These are phyloP conservation scores for Rousettus madagascariensis DNA, from an alignment of 2,797 vertebrate species.

Conservation along the genomic window DNA sequence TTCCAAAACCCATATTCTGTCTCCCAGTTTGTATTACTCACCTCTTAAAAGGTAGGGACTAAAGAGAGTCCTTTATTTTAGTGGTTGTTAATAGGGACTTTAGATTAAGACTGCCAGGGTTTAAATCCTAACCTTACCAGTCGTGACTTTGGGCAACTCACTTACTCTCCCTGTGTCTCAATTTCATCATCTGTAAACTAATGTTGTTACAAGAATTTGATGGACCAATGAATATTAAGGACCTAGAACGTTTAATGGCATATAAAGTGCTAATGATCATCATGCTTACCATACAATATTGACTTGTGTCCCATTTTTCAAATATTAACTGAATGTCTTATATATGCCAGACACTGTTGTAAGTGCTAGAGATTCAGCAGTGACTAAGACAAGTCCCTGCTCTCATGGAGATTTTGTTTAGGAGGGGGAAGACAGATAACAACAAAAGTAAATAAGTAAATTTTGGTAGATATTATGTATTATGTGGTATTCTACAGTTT, in stretches of 20 bases:
- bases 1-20: not conserved
- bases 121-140: slow-evolving; percentile 19
- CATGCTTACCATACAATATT: not conserved
- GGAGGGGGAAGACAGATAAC: not conserved
- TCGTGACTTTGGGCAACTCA: not conserved
- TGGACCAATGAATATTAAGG: not conserved
- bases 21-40: not conserved
- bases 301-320: slow-evolving; percentile 13
- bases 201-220: not conserved
- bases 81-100: slow-evolving; percentile 22
- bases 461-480: not conserved
- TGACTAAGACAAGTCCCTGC: slow-evolving; percentile 1
- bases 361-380: not conserved
- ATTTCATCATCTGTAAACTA: slow-evolving; percentile 40
- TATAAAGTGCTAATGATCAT: not conserved
- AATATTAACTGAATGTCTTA: not conserved
- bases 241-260: not conserved
- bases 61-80: slow-evolving; percentile 18
- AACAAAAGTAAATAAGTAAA: slow-evolving; percentile 10
- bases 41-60: not conserved
- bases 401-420: not conserved
- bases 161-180: not conserved
- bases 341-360: not conserved
- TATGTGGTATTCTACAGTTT: slow-evolving; percentile 35
- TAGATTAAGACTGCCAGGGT: not conserved